These are phyloP conservation scores for Psilopogon haemacephalus DNA, from an alignment of 2,113 vertebrate species.

Conservation along the genomic window DNA sequence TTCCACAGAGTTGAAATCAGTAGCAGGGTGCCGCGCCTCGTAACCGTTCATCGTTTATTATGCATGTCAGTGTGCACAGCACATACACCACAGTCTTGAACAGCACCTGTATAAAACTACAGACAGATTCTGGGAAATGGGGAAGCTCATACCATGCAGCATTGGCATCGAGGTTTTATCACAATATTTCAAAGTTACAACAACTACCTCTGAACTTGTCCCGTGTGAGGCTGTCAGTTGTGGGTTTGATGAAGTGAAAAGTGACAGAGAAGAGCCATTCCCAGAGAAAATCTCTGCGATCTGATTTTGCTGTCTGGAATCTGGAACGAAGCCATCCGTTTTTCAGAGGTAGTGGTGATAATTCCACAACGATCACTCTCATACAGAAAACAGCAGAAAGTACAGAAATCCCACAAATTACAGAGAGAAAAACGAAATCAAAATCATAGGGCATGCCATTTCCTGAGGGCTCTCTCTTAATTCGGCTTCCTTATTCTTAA, in stretches of 20 bases:
- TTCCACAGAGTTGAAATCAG: background rate
- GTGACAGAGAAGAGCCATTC: background rate
- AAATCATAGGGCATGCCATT: background rate
- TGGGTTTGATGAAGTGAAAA: background rate
- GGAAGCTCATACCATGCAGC: constrained; percentile 64
- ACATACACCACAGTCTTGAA: constrained; percentile 83
- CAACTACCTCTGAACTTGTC: background rate
- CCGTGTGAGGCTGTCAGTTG: background rate
- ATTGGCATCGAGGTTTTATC: constrained; percentile 60
- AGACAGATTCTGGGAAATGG: constrained; percentile 78
- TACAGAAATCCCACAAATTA: constrained; percentile 26
- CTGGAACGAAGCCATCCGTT: background rate
- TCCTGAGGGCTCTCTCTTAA: background rate
- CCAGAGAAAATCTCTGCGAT: background rate
- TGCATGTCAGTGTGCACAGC: constrained; percentile 87
- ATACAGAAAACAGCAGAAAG: background rate
- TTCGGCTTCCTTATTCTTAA: background rate
- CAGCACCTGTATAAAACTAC: constrained; percentile 92
- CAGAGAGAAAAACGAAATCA: background rate
- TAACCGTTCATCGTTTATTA: constrained; percentile 67
- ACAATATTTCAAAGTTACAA: constrained; percentile 29
- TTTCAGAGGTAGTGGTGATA: constrained; percentile 49
- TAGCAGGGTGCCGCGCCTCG: background rate
- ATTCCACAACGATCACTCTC: constrained; percentile 19
- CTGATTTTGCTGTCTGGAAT: constrained; percentile 16